phyloP scores from a whole-genome alignment of 2,113 vertebrate species.

The Corapipo altera region DNA sequence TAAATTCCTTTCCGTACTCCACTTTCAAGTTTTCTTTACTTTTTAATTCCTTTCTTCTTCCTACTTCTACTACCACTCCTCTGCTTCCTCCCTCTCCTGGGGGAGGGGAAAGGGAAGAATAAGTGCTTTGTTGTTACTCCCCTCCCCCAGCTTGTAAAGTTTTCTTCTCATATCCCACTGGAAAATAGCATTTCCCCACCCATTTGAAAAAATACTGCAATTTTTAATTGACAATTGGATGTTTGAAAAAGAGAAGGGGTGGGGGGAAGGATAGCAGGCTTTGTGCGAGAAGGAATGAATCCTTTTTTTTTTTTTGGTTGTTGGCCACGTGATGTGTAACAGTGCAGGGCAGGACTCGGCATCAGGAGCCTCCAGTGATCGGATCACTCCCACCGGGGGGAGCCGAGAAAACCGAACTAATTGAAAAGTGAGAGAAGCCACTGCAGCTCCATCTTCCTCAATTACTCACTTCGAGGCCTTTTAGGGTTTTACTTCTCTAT shows the following conservation, averaged over 20 bases:
- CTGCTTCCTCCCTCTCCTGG: slow-evolving; percentile 54
- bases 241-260: not conserved
- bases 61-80: slow-evolving; percentile 37
- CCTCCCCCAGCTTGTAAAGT: slow-evolving; percentile 42
- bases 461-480: not conserved
- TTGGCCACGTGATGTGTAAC: not conserved
- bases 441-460: not conserved
- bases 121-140: slow-evolving; percentile 60
- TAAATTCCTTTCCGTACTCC: slow-evolving; percentile 16
- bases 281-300: not conserved
- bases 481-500: not conserved
- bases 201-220: not conserved
- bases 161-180: slow-evolving; percentile 4
- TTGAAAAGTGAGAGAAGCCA: not conserved
- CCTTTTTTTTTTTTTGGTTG: not conserved
- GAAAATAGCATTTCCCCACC: not conserved
- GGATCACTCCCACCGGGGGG: not conserved
- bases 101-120: slow-evolving; percentile 64
- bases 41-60: slow-evolving; percentile 66
- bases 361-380: not conserved
- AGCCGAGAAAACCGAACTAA: not conserved
- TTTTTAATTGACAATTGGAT: not conserved
- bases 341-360: not conserved
- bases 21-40: slow-evolving; percentile 43
- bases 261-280: not conserved